phyloP scores from a whole-genome alignment of 2,797 vertebrate genomes.

The Poeciliopsis gracilis region DNA sequence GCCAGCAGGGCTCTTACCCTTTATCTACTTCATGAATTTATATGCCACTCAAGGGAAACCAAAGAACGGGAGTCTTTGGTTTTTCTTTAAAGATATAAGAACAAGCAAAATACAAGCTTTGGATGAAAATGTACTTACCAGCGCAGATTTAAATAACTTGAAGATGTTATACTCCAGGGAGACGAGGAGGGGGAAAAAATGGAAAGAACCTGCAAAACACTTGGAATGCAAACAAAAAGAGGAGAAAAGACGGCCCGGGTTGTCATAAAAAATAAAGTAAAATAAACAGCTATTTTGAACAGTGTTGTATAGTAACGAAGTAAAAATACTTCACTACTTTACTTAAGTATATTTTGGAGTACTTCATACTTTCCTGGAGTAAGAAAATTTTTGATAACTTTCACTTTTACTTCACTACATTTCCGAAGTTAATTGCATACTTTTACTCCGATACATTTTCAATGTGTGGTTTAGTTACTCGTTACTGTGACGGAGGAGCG shows the following conservation, averaged over 20 bases:
- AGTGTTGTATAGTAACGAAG: no score
- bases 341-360: no score
- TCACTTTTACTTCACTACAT: no score
- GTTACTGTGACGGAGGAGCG: no score
- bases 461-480: no score
- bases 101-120: conserved; percentile 40
- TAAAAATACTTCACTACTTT: no score
- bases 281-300: background rate
- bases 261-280: conserved; percentile 14
- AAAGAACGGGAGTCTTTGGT: conserved; percentile 37
- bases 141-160: conserved; percentile 54
- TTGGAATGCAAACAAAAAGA: conserved; percentile 37
- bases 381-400: no score
- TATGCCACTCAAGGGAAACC: conserved; percentile 47
- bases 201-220: conserved; percentile 38
- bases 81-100: conserved; percentile 39
- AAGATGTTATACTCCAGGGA: conserved; percentile 41
- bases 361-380: no score
- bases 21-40: conserved; percentile 63
- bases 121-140: conserved; percentile 41
- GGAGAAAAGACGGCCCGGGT: conserved; percentile 13
- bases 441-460: no score
- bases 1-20: conserved; percentile 55
- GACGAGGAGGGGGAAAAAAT: conserved; percentile 5
- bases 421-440: no score